phyloP scores from a whole-genome alignment of 1,140 invertebrate genomes.

The Akabosia matsudoensis region DNA sequence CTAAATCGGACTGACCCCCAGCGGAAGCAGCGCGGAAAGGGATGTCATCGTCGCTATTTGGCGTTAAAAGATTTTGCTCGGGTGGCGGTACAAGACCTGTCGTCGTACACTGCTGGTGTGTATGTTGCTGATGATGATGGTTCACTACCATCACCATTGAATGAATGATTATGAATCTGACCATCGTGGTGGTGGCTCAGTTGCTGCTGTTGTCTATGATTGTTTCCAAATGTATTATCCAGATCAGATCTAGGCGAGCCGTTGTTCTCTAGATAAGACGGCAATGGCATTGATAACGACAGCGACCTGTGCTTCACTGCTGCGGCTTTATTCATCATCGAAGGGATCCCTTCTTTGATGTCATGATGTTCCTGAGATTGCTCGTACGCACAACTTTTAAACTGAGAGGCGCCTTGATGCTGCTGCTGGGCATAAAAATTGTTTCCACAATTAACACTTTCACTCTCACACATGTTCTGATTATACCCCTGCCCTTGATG shows the following conservation, averaged over 20 bases:
- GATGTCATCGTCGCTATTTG: constrained; percentile 14
- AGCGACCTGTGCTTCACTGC: constrained; percentile 39
- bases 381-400: constrained; percentile 42
- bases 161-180: background rate
- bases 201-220: background rate
- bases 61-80: background rate
- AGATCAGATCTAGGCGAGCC: constrained; percentile 24
- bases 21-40: background rate
- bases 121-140: background rate
- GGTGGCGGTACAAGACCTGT: background rate
- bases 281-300: constrained; percentile 34
- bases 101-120: background rate
- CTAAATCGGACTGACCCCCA: constrained; percentile 3
- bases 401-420: constrained; percentile 29
- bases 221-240: background rate
- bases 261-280: constrained; percentile 27
- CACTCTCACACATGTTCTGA: background rate
- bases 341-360: constrained; percentile 27
- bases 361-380: constrained; percentile 20
- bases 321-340: background rate
- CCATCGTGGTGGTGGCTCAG: background rate
- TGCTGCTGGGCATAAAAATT: constrained; percentile 11
- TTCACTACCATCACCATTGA: background rate
- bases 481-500: background rate
- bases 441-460: constrained; percentile 1